A percentile compares a stretch with the other conserved stretches of the same genome.
phyloP scores from a whole-genome alignment of 2,113 vertebrate species.

The Oreotrochilus melanogaster region DNA sequence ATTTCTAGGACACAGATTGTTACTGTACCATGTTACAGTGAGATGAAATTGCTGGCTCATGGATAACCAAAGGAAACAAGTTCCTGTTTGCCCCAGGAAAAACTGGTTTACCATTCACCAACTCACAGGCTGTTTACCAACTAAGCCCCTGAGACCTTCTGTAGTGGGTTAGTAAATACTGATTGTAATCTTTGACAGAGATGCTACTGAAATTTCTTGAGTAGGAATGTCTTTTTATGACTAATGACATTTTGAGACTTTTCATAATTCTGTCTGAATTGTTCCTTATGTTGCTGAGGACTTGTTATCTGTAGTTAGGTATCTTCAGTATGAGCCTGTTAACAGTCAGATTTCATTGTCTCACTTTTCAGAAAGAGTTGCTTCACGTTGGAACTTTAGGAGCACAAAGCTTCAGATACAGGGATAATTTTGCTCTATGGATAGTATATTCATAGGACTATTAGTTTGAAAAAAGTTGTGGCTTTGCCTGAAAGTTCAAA shows the following conservation, averaged over 20 bases:
- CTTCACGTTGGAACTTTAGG: background rate
- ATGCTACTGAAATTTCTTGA: background rate
- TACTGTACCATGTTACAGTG: background rate
- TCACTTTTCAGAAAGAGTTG: background rate
- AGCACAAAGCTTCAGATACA: background rate
- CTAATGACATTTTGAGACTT: background rate
- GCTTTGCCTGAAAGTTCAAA: background rate
- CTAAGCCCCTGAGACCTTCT: accelerated
- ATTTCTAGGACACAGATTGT: background rate
- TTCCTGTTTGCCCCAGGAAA: background rate
- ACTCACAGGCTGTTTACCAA: background rate
- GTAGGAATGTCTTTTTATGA: background rate
- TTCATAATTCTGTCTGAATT: background rate
- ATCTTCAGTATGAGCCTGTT: background rate
- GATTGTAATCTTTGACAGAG: background rate
- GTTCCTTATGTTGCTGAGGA: background rate
- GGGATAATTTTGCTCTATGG: background rate
- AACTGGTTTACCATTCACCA: background rate
- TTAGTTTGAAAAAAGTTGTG: background rate
- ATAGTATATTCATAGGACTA: background rate
- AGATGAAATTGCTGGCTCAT: background rate
- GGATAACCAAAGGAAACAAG: background rate
- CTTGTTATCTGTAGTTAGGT: background rate
- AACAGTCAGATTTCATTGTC: background rate
- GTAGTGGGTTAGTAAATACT: background rate